Base-by-base conservation (phyloP, 2,113 vertebrate genomes). In the Pangasianodon hypophthalmus region DNA sequence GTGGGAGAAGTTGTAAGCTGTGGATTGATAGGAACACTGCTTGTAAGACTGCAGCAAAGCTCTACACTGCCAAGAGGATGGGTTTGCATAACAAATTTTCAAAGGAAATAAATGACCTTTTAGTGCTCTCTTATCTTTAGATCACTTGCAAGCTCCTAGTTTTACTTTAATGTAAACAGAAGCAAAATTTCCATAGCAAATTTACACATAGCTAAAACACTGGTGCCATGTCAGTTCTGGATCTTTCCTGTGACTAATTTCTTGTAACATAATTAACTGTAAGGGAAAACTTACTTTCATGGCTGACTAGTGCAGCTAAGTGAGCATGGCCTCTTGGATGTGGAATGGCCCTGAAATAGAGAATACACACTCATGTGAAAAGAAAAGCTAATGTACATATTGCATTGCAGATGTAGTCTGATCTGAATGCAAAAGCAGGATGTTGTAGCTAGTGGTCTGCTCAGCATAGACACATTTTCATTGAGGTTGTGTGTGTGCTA, bases 1-100 rank as follows among this genome's bases (percentile, higher is more conserved):
- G 46, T 99, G 98, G 91, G 98, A 99, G 92, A 99, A 99, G 94
- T 99, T 99, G 93, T 97, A 99, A 60, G 96, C 98, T 99, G 94
- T 62, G 89, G 89, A 87, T 52, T 5, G n/a, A 83, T 14, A 71
- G 14, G 24, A 58, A 54, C 56, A 46, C 56, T 46, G 3, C 32
- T 13, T 18, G 4, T 62, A 41, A 84, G 26, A 80, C 26, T 37
- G 24, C 54, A 64, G 29, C 32, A 29, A 86, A 26, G 67, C 29
- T 50, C 58, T 50, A 80, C 18, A 18, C 73, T 21, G 54, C 24
- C 41, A 32, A 48, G 86, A 60, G 2, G 21, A 46, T 26, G 5
- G 7, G 41, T 73, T 58, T 88, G 64, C 82, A 84, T 85, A n/a
- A 9, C 50, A 75, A 84, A 89, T 75, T 73, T 50, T n/a, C 11